phyloP scores from a whole-genome alignment of 1,140 invertebrate genomes.

The Aphaenogaster rudis region DNA sequence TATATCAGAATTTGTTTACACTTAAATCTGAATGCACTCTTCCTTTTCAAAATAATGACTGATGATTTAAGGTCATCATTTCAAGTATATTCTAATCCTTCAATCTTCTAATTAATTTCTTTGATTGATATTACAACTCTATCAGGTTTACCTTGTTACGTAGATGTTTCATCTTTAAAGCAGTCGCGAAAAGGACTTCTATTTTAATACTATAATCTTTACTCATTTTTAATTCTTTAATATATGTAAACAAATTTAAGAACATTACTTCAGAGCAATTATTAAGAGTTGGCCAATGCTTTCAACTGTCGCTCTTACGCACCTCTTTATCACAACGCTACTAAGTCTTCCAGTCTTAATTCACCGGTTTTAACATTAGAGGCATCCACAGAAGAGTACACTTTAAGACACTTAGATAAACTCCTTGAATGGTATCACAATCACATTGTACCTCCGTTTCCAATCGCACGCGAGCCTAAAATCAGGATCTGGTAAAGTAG shows the following conservation, averaged over 20 bases:
- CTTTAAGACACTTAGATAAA: conserved; percentile 35
- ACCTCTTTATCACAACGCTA: conserved; percentile 2
- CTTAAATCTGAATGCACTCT: neutral
- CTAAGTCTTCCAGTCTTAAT: neutral
- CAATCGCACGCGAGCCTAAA: conserved; percentile 11
- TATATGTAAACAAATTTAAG: neutral
- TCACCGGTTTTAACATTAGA: conserved; percentile 4
- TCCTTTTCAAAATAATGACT: neutral
- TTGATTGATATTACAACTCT: neutral
- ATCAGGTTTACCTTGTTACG: conserved; percentile 10
- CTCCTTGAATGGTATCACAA: conserved; percentile 31
- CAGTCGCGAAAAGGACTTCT: neutral
- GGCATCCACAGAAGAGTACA: neutral
- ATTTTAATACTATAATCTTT: neutral
- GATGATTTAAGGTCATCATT: neutral
- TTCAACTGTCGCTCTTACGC: neutral
- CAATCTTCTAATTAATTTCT: neutral
- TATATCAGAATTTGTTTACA: neutral
- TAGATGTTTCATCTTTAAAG: neutral
- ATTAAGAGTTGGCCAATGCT: neutral
- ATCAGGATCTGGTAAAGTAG: neutral
- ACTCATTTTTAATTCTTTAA: conserved; percentile 5
- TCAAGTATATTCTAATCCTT: neutral
- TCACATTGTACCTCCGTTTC: conserved; percentile 13
- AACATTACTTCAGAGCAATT: neutral